A percentile compares a stretch with the other conserved stretches of the same genome.
phyloP scores from a whole-genome alignment of 2,113 vertebrate species.

The Craseonycteris thonglongyai region DNA sequence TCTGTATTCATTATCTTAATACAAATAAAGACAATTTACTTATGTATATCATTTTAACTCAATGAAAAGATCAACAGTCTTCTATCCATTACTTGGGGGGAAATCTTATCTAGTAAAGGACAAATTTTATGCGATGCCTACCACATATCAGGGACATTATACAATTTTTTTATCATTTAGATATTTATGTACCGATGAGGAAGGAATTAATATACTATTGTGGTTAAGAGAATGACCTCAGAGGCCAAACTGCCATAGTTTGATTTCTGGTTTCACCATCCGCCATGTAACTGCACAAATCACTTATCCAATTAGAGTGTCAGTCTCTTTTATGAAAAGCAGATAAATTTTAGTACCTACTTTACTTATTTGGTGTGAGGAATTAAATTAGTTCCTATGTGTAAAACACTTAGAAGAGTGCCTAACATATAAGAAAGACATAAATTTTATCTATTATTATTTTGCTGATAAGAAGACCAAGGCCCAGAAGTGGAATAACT shows the following conservation, averaged over 20 bases:
- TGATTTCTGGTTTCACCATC: neutral
- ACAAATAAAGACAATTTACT: neutral
- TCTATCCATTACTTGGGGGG: neutral
- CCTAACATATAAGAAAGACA: neutral
- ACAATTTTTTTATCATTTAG: slow-evolving; percentile 1
- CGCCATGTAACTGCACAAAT: neutral
- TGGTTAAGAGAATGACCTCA: neutral
- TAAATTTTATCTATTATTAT: neutral
- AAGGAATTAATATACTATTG: neutral
- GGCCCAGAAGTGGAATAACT: neutral
- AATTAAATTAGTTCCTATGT: neutral
- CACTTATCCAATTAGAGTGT: neutral
- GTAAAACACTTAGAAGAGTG: neutral
- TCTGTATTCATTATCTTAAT: neutral
- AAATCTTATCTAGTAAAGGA: neutral
- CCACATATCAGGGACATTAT: neutral
- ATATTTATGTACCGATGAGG: neutral
- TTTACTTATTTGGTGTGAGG: neutral
- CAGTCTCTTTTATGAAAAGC: neutral
- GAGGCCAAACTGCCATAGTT: neutral
- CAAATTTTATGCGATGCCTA: neutral
- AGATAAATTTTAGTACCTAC: neutral
- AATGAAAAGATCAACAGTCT: neutral
- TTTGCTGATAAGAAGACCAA: neutral
- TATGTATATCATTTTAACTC: neutral